phyloP scores from a whole-genome alignment of 2,888 invertebrate genomes.

The Linyphia triangularis region DNA sequence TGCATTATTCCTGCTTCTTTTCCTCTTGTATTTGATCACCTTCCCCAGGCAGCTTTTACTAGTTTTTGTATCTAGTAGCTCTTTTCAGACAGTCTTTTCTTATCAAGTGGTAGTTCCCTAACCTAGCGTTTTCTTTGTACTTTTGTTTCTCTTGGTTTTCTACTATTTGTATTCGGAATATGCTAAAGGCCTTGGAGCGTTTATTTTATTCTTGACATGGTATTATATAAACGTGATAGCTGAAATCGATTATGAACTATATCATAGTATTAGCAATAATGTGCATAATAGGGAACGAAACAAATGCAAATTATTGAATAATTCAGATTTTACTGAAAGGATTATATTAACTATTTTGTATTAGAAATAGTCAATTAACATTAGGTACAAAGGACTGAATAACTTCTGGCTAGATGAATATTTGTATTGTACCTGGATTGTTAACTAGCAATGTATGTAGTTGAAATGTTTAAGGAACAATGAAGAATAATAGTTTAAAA shows the following conservation, averaged over 20 bases:
- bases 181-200: neutral
- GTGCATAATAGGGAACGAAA: neutral
- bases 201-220: slow-evolving; percentile 1
- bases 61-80: slow-evolving; percentile 35
- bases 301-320: neutral
- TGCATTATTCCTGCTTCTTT: slow-evolving; percentile 32
- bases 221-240: neutral
- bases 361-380: neutral
- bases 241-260: neutral
- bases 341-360: neutral
- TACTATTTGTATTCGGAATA: slow-evolving; percentile 26
- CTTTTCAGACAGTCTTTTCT: slow-evolving; percentile 26
- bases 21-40: slow-evolving; percentile 42
- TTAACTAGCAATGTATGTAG: too few relatives aligned
- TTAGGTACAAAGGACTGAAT: too few relatives aligned
- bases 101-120: slow-evolving; percentile 34
- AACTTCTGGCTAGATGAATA: too few relatives aligned
- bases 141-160: slow-evolving; percentile 10
- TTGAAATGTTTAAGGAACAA: too few relatives aligned
- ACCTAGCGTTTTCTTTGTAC: slow-evolving; percentile 30
- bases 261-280: neutral
- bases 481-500: too few relatives aligned
- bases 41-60: slow-evolving; percentile 33
- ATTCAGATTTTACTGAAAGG: neutral
- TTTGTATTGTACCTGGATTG: too few relatives aligned